Percentiles rank a stretch among this genome's conserved stretches.
Evolutionary conservation across 1,140 invertebrate species (phyloP).

Genomic region (Neuroterus valhalla): DNA sequence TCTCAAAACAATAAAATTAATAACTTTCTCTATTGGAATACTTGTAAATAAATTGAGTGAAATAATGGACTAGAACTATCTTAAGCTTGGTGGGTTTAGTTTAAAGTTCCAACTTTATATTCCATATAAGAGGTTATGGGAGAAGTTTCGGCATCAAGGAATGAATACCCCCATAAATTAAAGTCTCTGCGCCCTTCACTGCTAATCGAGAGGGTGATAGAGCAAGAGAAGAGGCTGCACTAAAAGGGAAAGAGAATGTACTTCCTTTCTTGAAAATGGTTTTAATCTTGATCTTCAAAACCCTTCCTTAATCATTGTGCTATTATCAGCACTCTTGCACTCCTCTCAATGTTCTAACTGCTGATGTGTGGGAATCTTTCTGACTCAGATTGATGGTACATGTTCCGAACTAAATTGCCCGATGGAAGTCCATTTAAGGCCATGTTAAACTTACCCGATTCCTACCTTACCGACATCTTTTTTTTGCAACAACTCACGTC

Average conservation of each 20-base stretch:
- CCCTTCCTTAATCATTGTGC: slow-evolving; percentile 16
- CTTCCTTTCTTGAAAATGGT: slow-evolving; percentile 22
- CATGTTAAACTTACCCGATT: too few species aligned
- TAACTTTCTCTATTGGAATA: background rate
- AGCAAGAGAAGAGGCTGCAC: slow-evolving; percentile 1
- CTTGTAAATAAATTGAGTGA: too few species aligned
- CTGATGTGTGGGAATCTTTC: slow-evolving; percentile 2
- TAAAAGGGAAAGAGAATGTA: slow-evolving; percentile 1
- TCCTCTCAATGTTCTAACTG: background rate
- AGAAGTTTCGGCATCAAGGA: slow-evolving; percentile 13
- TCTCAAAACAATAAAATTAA: background rate
- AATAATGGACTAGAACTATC: slow-evolving; percentile 9
- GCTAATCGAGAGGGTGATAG: slow-evolving; percentile 26
- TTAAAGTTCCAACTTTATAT: background rate
- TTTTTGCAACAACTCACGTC: too few species aligned
- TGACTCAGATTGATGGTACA: background rate
- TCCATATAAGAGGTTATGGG: background rate
- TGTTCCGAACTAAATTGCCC: background rate
- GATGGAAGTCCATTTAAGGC: background rate
- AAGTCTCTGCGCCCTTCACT: slow-evolving; percentile 1
- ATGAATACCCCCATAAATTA: slow-evolving; percentile 27
- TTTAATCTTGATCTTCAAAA: slow-evolving; percentile 27
- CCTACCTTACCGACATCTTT: too few species aligned
- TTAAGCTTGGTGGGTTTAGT: background rate
- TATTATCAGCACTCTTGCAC: slow-evolving; percentile 30